phyloP scores from a whole-genome alignment of 2,888 invertebrate species.

The Metellina segmentata region DNA sequence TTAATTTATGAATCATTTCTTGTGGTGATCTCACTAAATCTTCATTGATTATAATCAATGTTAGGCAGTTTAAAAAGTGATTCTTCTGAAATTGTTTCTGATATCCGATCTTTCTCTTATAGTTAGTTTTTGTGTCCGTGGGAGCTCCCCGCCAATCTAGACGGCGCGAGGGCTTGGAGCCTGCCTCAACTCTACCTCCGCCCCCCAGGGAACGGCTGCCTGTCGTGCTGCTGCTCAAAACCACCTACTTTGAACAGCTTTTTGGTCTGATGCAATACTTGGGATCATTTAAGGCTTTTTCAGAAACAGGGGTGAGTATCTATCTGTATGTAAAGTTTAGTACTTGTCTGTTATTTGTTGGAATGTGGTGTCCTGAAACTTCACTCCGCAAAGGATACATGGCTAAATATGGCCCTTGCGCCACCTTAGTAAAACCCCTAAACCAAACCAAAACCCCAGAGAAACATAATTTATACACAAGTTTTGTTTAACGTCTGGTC shows the following conservation, averaged over 20 bases:
- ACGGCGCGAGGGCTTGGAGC: constrained; percentile 87
- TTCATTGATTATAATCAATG: background rate
- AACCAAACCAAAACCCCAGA: too few species aligned
- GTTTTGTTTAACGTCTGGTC: too few species aligned
- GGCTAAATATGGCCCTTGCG: too few species aligned
- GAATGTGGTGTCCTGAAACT: too few species aligned
- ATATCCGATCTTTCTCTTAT: constrained; percentile 76
- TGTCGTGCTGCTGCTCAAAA: constrained; percentile 90
- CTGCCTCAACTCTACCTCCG: constrained; percentile 92
- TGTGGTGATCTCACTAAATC: background rate
- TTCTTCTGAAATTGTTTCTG: background rate
- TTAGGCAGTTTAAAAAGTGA: too few species aligned
- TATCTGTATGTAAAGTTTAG: too few species aligned
- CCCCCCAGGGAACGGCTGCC: constrained; percentile 90
- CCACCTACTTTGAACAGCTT: constrained; percentile 93
- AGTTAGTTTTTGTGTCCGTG: constrained; percentile 94
- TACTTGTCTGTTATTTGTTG: too few species aligned
- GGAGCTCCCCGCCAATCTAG: constrained; percentile 87
- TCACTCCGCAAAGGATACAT: too few species aligned
- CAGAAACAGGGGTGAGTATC: constrained; percentile 85
- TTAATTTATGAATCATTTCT: background rate
- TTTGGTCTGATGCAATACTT: constrained; percentile 94
- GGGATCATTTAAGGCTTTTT: constrained; percentile 90
- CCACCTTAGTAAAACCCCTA: too few species aligned
- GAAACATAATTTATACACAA: too few species aligned